phyloP scores from a whole-genome alignment of 2,888 invertebrate species.

The Epirrhoe alternata region DNA sequence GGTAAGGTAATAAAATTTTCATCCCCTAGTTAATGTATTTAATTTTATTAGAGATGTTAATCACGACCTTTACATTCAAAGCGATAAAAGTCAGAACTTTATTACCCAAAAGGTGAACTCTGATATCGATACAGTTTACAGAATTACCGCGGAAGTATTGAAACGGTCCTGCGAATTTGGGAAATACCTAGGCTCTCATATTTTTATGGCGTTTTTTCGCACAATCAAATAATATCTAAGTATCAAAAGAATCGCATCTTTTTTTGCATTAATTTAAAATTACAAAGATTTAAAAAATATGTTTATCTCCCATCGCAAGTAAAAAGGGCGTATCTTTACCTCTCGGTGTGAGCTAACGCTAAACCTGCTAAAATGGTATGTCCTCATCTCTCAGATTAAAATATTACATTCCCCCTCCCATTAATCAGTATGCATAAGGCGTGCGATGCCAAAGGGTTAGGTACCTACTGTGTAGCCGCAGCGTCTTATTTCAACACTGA shows the following conservation, averaged over 20 bases:
- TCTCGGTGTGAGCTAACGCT: neutral
- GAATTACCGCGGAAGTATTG: conserved; percentile 1
- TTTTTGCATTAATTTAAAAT: no score
- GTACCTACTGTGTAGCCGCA: conserved; percentile 47
- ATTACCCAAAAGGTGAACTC: conserved; percentile 29
- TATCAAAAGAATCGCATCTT: no score
- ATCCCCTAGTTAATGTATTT: conserved; percentile 39
- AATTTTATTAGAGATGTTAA: conserved; percentile 42
- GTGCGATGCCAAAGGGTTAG: conserved; percentile 48
- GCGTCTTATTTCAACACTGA: conserved; percentile 58
- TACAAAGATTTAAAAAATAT: no score
- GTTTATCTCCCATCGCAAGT: no score
- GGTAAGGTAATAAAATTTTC: conserved; percentile 56
- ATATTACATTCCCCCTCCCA: conserved; percentile 28
- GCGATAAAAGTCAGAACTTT: conserved; percentile 31
- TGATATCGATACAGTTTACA: conserved; percentile 29
- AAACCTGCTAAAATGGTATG: neutral
- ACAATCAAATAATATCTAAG: no score
- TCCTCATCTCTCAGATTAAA: conserved; percentile 1
- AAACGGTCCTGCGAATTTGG: conserved; percentile 11
- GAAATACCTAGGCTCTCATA: neutral
- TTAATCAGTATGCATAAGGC: conserved; percentile 54
- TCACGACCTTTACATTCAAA: conserved; percentile 39
- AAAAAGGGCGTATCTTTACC: no score
- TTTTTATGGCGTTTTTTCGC: neutral